Conservation (phyloP, 2,797 vertebrate genomes). For the Poecilia velifera region DNA sequence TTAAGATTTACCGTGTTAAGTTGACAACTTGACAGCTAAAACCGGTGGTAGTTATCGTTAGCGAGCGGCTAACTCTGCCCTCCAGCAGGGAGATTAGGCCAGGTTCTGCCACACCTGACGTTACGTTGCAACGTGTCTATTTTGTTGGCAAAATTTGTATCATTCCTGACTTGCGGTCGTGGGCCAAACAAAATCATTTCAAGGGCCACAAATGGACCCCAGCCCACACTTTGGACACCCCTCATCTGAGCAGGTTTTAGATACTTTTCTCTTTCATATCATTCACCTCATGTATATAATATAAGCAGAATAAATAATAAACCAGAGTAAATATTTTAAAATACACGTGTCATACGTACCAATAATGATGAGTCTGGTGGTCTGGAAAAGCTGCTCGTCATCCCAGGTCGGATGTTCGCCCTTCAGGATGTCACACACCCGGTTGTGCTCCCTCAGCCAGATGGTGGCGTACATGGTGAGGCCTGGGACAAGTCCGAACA, state of each 20-base stretch:
- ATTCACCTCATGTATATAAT: neutral
- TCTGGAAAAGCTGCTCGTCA: constrained; percentile 97
- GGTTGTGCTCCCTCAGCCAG: constrained; percentile 96
- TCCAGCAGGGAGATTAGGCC: too few relatives aligned
- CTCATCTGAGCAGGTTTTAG: neutral
- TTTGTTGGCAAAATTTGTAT: too few relatives aligned
- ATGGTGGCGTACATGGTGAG: constrained; percentile 88
- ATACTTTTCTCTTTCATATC: neutral
- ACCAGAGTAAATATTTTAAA: neutral
- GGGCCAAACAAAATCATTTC: too few relatives aligned
- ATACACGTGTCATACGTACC: constrained; percentile 74
- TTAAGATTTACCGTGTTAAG: too few relatives aligned
- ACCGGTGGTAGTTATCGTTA: too few relatives aligned
- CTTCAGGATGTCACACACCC: constrained; percentile 90
- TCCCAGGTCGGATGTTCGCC: constrained; percentile 90
- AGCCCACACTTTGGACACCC: too few relatives aligned
- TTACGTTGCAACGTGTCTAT: too few relatives aligned
- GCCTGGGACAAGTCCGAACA: constrained; percentile 90
- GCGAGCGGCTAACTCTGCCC: too few relatives aligned
- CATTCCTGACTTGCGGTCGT: too few relatives aligned
- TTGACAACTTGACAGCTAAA: too few relatives aligned
- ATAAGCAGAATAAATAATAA: neutral
- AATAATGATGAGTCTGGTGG: constrained; percentile 90
- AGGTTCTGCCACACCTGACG: too few relatives aligned
- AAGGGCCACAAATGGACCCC: too few relatives aligned